A percentile compares a stretch with the other conserved stretches of the same genome.
Conservation (phyloP, 1,140 invertebrate genomes). For the Papilio dardanus region DNA sequence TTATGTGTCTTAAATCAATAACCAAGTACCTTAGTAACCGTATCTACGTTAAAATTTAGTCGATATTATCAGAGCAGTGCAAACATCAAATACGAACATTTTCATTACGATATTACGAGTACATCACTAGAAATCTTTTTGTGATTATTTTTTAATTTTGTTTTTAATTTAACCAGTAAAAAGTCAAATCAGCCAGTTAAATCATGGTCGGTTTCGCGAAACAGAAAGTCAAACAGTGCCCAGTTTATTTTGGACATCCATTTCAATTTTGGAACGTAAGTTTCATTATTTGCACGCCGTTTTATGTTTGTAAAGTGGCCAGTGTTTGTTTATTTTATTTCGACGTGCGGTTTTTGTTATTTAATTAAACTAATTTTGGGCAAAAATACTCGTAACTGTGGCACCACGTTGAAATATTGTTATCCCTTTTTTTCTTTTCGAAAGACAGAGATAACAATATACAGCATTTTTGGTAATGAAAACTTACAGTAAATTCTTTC, state of each 20-base stretch:
- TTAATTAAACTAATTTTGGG: neutral
- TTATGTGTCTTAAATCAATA: too few species aligned
- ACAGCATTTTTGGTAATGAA: neutral
- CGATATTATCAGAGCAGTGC: neutral
- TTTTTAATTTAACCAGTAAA: neutral
- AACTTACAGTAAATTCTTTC: neutral
- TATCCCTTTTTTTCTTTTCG: neutral
- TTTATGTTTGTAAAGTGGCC: too few species aligned
- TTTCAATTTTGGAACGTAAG: constrained; percentile 68
- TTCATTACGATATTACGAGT: neutral
- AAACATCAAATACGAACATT: neutral
- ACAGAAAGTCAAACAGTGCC: constrained; percentile 45
- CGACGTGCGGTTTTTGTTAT: neutral
- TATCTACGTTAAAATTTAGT: neutral
- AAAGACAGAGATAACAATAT: neutral
- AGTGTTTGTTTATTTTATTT: constrained; percentile 14
- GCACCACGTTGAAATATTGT: neutral
- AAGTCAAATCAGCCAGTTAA: too few species aligned
- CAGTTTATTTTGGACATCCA: constrained; percentile 70
- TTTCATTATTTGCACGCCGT: constrained; percentile 37
- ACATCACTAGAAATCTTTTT: neutral
- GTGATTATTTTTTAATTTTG: neutral
- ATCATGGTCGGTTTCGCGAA: constrained; percentile 47
- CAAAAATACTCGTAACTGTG: too few species aligned
- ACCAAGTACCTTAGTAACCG: neutral